Base-by-base conservation (phyloP, 2,797 vertebrate species). In the Selene dorsalis region DNA sequence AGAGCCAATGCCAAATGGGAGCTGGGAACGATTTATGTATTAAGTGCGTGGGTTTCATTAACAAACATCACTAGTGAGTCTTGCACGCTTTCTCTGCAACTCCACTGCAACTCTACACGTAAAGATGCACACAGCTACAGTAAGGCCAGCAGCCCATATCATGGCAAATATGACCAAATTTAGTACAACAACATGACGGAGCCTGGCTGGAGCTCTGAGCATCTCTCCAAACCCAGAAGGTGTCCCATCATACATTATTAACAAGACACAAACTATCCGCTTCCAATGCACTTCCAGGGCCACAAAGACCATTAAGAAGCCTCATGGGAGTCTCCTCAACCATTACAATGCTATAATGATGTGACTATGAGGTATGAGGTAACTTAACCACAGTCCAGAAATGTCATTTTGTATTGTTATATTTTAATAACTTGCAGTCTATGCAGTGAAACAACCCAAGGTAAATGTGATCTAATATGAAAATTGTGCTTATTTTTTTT, bases 181-280 rank as follows among this genome's bases (percentile, higher is more conserved):
- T 14, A 80, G 26, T 3, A 59, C 17, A 70, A 32, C 58, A 82
- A 81, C 43, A 69, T 77, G 58, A 78, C 72, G 20, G 18, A 60
- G 30, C 26, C 2, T 35, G 12, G 53, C 30, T n/a, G 41, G 47
- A 79, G 72, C n/a, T 28, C 68, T 66, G 38, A 48, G 48, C 26
- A 45, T 3, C 28, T 48, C 17, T 45, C 17, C 57, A 66, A 64
- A 80, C 62, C 62, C 75, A 75, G 24, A 69, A 65, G 38, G 66
- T 81, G 22, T 67, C 75, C n/a, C 43, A 61, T 64, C 47, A 58
- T 91, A n/a, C 66, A 92, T 92, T 85, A 91, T 90, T 91, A 68
- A 90, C 43, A 53, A 48, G 39, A 58, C 8, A 68, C 60, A 73
- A 85, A 80, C 82, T 84, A 91, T 89, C 89, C 6, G 35, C 72